A percentile compares a stretch with the other conserved stretches of the same genome.
Conservation (phyloP, 1,140 invertebrate genomes). For the Sarcophaga bullata region DNA sequence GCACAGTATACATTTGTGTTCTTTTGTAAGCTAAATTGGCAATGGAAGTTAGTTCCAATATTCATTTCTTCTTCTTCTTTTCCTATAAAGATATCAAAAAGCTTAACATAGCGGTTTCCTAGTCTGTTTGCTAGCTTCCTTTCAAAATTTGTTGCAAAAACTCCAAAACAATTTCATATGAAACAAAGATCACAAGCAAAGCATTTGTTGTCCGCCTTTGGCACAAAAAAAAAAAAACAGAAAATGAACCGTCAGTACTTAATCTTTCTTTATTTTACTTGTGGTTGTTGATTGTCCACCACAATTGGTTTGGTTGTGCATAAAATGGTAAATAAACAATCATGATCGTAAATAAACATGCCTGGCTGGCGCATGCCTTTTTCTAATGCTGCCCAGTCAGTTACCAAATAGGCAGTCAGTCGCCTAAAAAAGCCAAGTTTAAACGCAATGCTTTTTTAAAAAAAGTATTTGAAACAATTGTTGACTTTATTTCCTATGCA, state of each 20-base stretch:
- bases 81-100: slow-evolving; percentile 27
- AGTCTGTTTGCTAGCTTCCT: not conserved
- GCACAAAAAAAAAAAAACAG: not conserved
- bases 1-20: not conserved
- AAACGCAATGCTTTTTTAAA: too few relatives aligned
- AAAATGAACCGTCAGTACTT: slow-evolving; percentile 2
- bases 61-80: not conserved
- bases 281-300: slow-evolving; percentile 18
- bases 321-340: not conserved
- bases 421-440: too few relatives aligned
- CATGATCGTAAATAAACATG: slow-evolving; percentile 26
- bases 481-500: too few relatives aligned
- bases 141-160: not conserved
- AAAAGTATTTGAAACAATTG: too few relatives aligned
- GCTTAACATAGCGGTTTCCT: slow-evolving; percentile 10
- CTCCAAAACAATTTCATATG: not conserved
- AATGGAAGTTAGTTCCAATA: not conserved
- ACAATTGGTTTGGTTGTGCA: not conserved
- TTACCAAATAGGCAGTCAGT: too few relatives aligned
- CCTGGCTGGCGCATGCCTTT: not conserved
- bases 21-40: slow-evolving; percentile 9
- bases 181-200: slow-evolving; percentile 16
- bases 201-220: slow-evolving; percentile 20
- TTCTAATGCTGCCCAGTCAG: not conserved
- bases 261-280: too few relatives aligned